A percentile compares a stretch with the other conserved stretches of the same genome.
Conservation (phyloP, 2,797 vertebrate genomes). For the Clarias fuscus region DNA sequence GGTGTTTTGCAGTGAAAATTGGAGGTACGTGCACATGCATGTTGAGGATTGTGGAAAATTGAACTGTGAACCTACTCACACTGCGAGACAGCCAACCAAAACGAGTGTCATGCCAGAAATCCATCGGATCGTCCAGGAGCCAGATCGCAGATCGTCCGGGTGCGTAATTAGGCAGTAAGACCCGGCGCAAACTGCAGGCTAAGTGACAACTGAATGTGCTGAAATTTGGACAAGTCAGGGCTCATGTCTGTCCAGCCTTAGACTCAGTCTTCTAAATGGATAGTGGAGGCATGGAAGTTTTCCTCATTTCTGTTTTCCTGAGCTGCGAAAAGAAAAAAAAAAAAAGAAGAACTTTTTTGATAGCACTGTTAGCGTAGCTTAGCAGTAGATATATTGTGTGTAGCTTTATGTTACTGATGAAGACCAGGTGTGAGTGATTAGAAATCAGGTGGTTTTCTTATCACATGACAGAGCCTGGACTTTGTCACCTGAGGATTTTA, state of each 20-base stretch:
- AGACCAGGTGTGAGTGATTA: constrained; percentile 3
- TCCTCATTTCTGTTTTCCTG: neutral
- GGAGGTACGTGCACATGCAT: no score
- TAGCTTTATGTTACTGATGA: neutral
- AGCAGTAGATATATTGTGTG: neutral
- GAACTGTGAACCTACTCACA: no score
- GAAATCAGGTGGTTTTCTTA: neutral
- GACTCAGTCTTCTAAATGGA: neutral
- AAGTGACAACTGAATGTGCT: no score
- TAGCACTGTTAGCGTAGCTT: neutral
- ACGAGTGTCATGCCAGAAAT: no score
- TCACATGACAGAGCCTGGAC: neutral
- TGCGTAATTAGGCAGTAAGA: no score
- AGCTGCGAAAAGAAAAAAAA: neutral
- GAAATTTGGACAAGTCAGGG: no score
- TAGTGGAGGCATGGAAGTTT: neutral
- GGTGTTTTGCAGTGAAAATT: no score
- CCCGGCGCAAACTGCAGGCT: no score
- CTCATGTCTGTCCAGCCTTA: neutral
- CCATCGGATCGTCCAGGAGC: no score
- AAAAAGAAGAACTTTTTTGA: neutral
- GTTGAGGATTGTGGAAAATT: no score
- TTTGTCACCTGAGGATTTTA: neutral
- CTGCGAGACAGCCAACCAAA: no score
- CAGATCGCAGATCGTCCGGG: no score